Evolutionary conservation across 2,888 invertebrate species (phyloP), one percentile per base, ranked within the genome.

Genomic region (Mantis religiosa): DNA sequence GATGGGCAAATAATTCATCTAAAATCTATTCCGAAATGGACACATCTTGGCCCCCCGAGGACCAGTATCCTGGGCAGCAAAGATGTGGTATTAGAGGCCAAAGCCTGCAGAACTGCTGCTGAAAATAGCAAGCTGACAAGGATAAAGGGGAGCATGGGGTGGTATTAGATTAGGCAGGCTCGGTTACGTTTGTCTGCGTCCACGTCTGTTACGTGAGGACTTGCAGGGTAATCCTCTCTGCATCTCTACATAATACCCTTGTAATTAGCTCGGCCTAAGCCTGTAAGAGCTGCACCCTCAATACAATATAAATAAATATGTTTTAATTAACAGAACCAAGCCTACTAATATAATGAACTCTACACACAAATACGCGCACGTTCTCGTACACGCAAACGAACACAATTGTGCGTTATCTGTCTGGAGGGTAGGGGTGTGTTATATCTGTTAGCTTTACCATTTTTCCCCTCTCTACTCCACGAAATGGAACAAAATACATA

Each of bases 301-400:
- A 30, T 30, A 34, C 30, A 30, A 28, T 87, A 81, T 82, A 30
- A 87, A 87, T 87, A 87, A 87, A 87, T 87, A 87, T 82, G 87
- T 87, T 87, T 87, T 87, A 87, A 87, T 87, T 87, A 87, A 87
- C 82, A 87, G 30, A 30, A 15, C 20, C 47, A 27, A 85, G 27
- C 47, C n/a, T 85, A 47, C 85, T 85, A 34, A 15, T 47, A 85
- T 85, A 85, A 85, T 85, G 85, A 85, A 85, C 54, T 47, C 85
- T 71, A 14, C 25, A 15, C 54, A 71, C 54, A 71, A 71, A 71
- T 71, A 25, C 54, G 20, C 54, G 54, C 54, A 54, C 54, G 34
- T 34, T 34, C 34, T 54, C 20, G 20, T 54, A 54, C 15, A 71
- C 54, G 25, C 54, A 71, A 71, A 71, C 54, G 54, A 71, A 71